Evolutionary conservation across 2,797 vertebrate genomes (phyloP).

Genomic region (Gadopsis marmoratus): DNA sequence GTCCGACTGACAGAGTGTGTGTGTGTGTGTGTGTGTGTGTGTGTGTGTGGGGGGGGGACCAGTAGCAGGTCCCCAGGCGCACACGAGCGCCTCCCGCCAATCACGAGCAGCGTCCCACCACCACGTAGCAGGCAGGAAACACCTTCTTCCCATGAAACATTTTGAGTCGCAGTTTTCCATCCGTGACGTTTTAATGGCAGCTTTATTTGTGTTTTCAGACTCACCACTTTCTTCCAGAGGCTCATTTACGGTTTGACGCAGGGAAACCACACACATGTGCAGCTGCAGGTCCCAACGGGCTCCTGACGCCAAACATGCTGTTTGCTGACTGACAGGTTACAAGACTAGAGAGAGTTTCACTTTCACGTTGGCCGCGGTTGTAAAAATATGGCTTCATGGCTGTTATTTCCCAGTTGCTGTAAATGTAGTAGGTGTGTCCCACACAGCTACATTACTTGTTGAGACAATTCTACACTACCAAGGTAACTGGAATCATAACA

Average conservation of each 20-base stretch:
- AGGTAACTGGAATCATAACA: background rate
- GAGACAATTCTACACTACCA: background rate
- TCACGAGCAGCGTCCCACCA: constrained; percentile 55
- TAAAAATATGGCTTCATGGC: background rate
- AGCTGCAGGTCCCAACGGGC: too few relatives aligned
- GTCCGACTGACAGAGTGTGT: constrained; percentile 41
- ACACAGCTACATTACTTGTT: background rate
- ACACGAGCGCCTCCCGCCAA: constrained; percentile 55
- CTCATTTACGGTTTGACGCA: background rate
- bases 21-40: constrained; percentile 12
- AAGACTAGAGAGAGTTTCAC: background rate
- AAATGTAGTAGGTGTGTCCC: background rate
- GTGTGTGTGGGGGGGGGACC: constrained; percentile 44
- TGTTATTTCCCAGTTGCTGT: background rate
- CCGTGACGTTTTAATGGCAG: background rate
- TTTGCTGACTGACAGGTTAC: background rate
- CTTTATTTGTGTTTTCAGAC: background rate
- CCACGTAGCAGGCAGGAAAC: constrained; percentile 26
- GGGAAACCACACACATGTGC: background rate
- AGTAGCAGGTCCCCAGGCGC: constrained; percentile 77
- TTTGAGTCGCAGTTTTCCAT: background rate
- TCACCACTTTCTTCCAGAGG: background rate
- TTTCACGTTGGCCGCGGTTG: too few relatives aligned
- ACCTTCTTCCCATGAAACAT: background rate
- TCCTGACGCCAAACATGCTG: too few relatives aligned